Evolutionary conservation across 2,797 vertebrate genomes (phyloP), one percentile per base, ranked within the genome.

Genomic region (Gallinago solitaria): DNA sequence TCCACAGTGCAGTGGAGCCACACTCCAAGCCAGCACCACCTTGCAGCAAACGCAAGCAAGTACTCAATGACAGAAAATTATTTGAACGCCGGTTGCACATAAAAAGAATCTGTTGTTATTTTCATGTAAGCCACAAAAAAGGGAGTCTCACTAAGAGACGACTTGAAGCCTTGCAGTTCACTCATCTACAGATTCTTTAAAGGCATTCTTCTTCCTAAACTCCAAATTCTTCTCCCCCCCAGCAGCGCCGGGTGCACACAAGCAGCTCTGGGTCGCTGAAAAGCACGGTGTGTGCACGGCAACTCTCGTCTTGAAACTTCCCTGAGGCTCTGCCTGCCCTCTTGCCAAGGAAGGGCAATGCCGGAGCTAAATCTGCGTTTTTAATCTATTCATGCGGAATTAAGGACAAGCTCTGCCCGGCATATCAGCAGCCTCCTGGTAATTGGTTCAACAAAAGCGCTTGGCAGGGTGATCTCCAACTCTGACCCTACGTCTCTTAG

Each of bases 21-120:
- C 85, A 76, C 93, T 89, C 94, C 93, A 68, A 95, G 97, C 95
- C 83, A 93, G 91, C 94, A 78, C 60, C 90, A 85, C 67, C 37
- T 70, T 65, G 45, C 67, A 91, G 89, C 93, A 74, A 76, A 90
- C 35, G 63, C 57, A 96, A 91, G 83, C 92, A 57, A 74, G 35
- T 47, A 27, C 75, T 83, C 48, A 27, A 86, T 14, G 70, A 30
- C 54, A 50, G 47, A 41, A 71, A 77, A 54, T 24, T 25, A 54
- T 25, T 71, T 84, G 60, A 85, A 70, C 16, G 70, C 87, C 60
- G 77, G 51, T 41, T 83, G 80, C 80, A 87, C 59, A 35, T 14
- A 43, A 70, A 93, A 94, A 33, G 30, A 47, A 76, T 6, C 9
- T 0, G 3, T 51, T 81, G 14, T 51, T 90, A 56, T 76, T 96